Percentiles rank a stretch among this genome's conserved stretches.
Conservation (phyloP, 1,140 invertebrate species). For the Varroa destructor region DNA sequence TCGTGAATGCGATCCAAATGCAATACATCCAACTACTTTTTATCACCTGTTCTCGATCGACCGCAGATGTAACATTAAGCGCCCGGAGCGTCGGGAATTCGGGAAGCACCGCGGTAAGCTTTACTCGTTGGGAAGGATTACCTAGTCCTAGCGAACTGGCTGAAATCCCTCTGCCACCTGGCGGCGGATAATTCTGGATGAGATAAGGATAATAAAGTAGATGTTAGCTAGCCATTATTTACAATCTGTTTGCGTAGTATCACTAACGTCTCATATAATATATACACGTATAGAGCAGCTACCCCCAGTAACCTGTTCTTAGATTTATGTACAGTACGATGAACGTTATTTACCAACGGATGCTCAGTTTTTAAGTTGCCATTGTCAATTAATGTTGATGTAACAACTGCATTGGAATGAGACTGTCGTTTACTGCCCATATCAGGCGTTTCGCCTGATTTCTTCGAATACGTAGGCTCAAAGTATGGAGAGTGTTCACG, state of each 20-base stretch:
- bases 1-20: too few relatives aligned
- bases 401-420: conserved; percentile 23
- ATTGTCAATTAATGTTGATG: not conserved
- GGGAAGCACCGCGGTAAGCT: conserved; percentile 43
- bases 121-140: conserved; percentile 40
- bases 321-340: too few relatives aligned
- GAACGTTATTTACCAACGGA: too few relatives aligned
- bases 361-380: not conserved
- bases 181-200: not conserved
- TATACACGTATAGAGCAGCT: conserved; percentile 28
- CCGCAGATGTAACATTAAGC: conserved; percentile 41
- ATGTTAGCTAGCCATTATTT: not conserved
- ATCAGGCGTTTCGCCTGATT: conserved; percentile 39
- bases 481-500: conserved; percentile 44
- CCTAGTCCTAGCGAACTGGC: conserved; percentile 36
- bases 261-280: not conserved
- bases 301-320: not conserved
- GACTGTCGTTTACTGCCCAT: not conserved
- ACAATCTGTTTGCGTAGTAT: not conserved
- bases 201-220: not conserved
- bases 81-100: conserved; percentile 45
- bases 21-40: not conserved
- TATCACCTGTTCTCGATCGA: conserved; percentile 42
- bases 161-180: not conserved
- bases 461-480: conserved; percentile 45